Evolutionary conservation across 2,888 invertebrate species (phyloP), one percentile per base, ranked within the genome.

Genomic region (Torymus texanus): DNA sequence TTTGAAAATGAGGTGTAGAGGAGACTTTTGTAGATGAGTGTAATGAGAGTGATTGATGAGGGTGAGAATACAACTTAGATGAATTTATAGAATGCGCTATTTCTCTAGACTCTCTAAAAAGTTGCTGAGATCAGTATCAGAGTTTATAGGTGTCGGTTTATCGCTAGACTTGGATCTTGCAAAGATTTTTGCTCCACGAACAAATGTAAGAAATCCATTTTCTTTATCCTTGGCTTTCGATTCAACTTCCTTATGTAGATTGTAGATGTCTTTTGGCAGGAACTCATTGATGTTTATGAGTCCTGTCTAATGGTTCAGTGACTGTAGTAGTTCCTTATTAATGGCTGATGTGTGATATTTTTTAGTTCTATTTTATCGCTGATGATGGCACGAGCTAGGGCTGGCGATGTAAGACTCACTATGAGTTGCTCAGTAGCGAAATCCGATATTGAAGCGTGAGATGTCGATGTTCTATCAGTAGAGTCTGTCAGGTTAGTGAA

Each of bases 261-360:
- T n/a, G n/a, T 50, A 65, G 51, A 50, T 12, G 14, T n/a, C 51
- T 5, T 2, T 8, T 11, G 65, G 41, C 18, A 65, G 16, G 16
- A 50, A 65, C 51, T 65, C 65, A 16, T 65, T 65, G 24, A 65
- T n/a, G 13, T 41, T 50, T 14, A 65, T 65, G 18, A n/a, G 13
- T 14, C 11, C 41, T 2, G 14, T 0, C 12, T 14, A 24, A 12
- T 14, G 62, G 13, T 21, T 1, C 24, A 2, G 12, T 11, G 12
- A 21, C 21, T 62, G 14, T n/a, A 21, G 14, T 2, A 62, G 14
- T 13, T 11, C 14, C n/a, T 21, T 11, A 11, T 62, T 24, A 24
- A 62, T 24, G 11, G 21, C 11, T 13, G 62, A 62, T 14, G 62
- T 62, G 24, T 24, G 24, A 21, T 29, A 12, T 24, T 62, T 62